Conservation (phyloP, 1,140 invertebrate species). For the Platorchestia sp. region DNA sequence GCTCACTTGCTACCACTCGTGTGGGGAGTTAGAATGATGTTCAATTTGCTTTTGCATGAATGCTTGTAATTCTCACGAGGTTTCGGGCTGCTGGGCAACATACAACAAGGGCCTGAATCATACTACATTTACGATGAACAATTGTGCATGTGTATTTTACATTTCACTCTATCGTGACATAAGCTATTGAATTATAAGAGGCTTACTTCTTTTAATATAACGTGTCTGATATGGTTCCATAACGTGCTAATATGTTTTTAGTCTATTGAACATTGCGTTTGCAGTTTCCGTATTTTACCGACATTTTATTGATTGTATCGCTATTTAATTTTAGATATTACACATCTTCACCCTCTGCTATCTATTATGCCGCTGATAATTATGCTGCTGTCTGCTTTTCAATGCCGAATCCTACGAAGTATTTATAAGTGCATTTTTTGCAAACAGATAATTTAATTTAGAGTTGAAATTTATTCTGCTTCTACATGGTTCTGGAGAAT, state of each 20-base stretch:
- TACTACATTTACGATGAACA: background rate
- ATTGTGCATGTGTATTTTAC: background rate
- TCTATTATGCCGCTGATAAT: background rate
- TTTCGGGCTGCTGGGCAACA: background rate
- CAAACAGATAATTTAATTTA: background rate
- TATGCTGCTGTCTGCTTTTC: too few species aligned
- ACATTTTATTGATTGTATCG: background rate
- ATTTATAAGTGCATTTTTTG: background rate
- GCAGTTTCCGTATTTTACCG: background rate
- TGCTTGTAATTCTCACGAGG: background rate
- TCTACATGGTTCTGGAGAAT: too few species aligned
- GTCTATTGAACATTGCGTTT: background rate
- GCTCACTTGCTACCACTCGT: background rate
- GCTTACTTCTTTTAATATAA: background rate
- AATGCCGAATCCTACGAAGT: background rate
- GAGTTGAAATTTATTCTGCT: background rate
- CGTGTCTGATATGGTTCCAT: too few species aligned
- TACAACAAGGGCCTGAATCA: background rate
- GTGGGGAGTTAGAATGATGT: background rate
- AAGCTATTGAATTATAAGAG: background rate
- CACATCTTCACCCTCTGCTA: background rate
- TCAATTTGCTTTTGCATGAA: background rate
- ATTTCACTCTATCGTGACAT: background rate
- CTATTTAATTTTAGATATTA: background rate
- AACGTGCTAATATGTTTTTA: background rate